Evolutionary conservation across 2,113 vertebrate species (phyloP).

Genomic region (Piprites chloris): DNA sequence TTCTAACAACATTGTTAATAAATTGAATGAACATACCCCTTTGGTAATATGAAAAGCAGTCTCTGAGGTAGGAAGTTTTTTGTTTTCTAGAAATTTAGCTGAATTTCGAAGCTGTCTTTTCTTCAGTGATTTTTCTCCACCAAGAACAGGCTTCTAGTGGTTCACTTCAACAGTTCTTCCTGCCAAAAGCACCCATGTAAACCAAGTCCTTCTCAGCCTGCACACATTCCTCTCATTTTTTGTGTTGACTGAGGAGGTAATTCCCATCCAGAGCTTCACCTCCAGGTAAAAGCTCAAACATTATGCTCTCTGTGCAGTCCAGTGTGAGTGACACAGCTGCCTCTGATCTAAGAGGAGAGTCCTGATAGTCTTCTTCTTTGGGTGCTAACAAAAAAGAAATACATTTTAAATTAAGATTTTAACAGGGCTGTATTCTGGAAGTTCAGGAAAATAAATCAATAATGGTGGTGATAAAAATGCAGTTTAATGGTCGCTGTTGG

Average conservation of each 20-base stretch:
- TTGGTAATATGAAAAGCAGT: too few species aligned
- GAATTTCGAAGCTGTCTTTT: too few species aligned
- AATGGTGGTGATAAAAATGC: conserved; percentile 67
- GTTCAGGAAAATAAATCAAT: conserved; percentile 65
- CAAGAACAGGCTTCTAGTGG: too few species aligned
- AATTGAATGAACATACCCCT: too few species aligned
- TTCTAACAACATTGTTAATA: too few species aligned
- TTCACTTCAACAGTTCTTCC: too few species aligned
- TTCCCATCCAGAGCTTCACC: neutral
- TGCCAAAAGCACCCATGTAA: neutral
- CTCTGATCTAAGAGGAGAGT: neutral
- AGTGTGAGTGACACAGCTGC: neutral
- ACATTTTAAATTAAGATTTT: conserved; percentile 61
- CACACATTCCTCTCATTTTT: neutral
- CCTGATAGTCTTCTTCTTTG: neutral
- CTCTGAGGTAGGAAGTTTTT: too few species aligned
- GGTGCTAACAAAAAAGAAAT: neutral
- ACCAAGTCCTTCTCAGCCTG: neutral
- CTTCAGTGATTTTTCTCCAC: too few species aligned
- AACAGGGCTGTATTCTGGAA: conserved; percentile 58
- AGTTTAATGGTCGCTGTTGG: conserved; percentile 61
- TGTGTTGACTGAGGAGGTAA: rapidly evolving
- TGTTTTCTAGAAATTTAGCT: too few species aligned
- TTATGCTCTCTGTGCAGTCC: neutral
- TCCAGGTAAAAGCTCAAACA: neutral